Evolutionary conservation across 2,888 invertebrate species (phyloP).

Genomic region (Notocelia uddmanniana): DNA sequence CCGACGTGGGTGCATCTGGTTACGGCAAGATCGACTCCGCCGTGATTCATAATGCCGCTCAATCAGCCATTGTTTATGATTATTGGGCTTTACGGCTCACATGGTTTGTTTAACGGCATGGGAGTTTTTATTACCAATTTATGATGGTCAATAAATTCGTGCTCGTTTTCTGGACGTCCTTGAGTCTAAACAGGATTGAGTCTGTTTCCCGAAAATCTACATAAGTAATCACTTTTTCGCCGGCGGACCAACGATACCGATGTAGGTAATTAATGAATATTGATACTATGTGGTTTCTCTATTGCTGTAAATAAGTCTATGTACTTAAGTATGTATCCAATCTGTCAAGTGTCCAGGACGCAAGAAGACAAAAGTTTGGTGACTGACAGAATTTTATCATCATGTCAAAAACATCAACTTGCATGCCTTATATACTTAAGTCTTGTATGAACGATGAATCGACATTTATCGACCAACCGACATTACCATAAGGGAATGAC

Average conservation of each 20-base stretch:
- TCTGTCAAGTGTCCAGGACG: too few relatives aligned
- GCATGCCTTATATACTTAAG: too few relatives aligned
- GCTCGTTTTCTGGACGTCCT: background rate
- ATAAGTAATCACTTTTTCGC: background rate
- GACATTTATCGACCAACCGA: background rate
- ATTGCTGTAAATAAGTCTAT: too few relatives aligned
- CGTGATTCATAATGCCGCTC: slow-evolving; percentile 33
- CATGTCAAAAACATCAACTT: too few relatives aligned
- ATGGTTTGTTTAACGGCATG: background rate
- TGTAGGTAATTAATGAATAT: background rate
- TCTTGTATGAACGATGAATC: slow-evolving; percentile 16
- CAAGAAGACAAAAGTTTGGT: too few relatives aligned
- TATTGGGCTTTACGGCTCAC: slow-evolving; percentile 1
- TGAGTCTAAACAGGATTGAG: background rate
- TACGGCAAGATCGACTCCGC: slow-evolving; percentile 24
- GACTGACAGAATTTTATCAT: too few relatives aligned
- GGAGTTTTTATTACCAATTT: slow-evolving; percentile 1
- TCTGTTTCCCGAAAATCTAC: background rate
- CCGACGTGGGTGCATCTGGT: slow-evolving; percentile 41
- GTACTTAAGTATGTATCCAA: too few relatives aligned
- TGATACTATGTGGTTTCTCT: too few relatives aligned
- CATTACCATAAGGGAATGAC: slow-evolving; percentile 35
- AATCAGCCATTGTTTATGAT: slow-evolving; percentile 36
- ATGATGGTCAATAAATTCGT: background rate
- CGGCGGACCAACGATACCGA: background rate